These are phyloP conservation scores for Exephanes ischioxanthus DNA, from an alignment of 2,888 invertebrate genomes.

Conservation along the genomic window DNA sequence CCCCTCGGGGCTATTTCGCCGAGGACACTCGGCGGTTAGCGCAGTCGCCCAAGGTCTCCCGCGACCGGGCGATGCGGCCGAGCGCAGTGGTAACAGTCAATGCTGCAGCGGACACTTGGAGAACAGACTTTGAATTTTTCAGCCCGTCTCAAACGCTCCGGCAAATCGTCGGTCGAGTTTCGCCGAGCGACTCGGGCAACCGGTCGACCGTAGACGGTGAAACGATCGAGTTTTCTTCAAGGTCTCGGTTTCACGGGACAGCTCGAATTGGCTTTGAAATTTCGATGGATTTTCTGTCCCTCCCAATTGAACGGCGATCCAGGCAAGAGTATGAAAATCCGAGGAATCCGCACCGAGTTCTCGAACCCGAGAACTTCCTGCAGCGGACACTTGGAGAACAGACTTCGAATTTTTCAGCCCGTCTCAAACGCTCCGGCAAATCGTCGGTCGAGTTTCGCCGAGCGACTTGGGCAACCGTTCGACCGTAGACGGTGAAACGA, in stretches of 20 bases:
- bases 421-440: neutral
- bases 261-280: too few relatives aligned
- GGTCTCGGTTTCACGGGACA: slow-evolving; percentile 49
- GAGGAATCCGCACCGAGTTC: neutral
- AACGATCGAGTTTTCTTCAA: slow-evolving; percentile 55
- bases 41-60: slow-evolving; percentile 49
- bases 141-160: neutral
- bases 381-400: neutral
- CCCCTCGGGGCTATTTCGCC: slow-evolving; percentile 54
- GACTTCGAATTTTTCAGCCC: neutral
- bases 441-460: neutral
- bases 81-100: slow-evolving; percentile 52
- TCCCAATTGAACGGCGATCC: too few relatives aligned
- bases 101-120: slow-evolving; percentile 40
- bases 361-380: neutral
- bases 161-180: slow-evolving; percentile 32
- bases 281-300: neutral
- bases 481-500: neutral
- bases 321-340: neutral
- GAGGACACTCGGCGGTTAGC: slow-evolving; percentile 26
- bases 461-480: neutral
- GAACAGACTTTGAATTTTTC: neutral
- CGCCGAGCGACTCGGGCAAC: slow-evolving; percentile 2
- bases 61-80: slow-evolving; percentile 13
- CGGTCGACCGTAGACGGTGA: neutral